These are phyloP conservation scores for Criorhina ranunculi DNA, from an alignment of 2,888 invertebrate genomes.

Conservation along the genomic window DNA sequence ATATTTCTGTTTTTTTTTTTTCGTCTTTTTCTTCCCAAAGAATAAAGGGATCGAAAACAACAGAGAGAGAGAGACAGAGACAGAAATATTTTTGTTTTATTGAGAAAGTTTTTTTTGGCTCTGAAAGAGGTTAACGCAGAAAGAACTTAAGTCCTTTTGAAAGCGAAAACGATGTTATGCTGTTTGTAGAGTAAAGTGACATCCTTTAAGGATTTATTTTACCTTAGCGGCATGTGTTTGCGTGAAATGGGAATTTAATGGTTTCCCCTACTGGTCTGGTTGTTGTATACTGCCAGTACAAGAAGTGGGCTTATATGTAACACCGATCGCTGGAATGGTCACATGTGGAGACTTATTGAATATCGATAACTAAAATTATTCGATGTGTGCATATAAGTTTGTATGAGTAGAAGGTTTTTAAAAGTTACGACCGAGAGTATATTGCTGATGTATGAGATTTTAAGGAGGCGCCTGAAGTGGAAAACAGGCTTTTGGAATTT, in stretches of 20 bases:
- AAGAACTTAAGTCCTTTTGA: slow-evolving; percentile 55
- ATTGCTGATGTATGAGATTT: no score
- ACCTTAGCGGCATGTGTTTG: slow-evolving; percentile 26
- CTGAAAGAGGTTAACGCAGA: slow-evolving; percentile 32
- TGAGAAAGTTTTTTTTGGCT: slow-evolving; percentile 42
- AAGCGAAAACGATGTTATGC: slow-evolving; percentile 41
- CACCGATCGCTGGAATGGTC: background rate
- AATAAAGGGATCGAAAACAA: background rate
- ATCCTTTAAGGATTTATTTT: slow-evolving; percentile 56
- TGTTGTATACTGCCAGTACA: background rate
- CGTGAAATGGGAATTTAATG: slow-evolving; percentile 63
- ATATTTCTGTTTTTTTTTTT: background rate
- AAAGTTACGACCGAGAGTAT: no score
- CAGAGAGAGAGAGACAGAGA: no score
- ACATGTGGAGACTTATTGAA: background rate
- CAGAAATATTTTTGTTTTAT: slow-evolving; percentile 34
- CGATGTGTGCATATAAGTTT: no score
- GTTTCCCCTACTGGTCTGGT: slow-evolving; percentile 9
- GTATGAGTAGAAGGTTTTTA: no score
- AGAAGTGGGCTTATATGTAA: background rate
- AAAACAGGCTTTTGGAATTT: no score
- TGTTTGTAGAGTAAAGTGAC: slow-evolving; percentile 32
- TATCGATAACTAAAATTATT: background rate
- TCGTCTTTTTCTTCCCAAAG: background rate
- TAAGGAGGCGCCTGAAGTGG: no score